Percentiles rank a stretch among this genome's conserved stretches.
Evolutionary conservation across 2,888 invertebrate species (phyloP).

Genomic region (Acrobasis repandana): DNA sequence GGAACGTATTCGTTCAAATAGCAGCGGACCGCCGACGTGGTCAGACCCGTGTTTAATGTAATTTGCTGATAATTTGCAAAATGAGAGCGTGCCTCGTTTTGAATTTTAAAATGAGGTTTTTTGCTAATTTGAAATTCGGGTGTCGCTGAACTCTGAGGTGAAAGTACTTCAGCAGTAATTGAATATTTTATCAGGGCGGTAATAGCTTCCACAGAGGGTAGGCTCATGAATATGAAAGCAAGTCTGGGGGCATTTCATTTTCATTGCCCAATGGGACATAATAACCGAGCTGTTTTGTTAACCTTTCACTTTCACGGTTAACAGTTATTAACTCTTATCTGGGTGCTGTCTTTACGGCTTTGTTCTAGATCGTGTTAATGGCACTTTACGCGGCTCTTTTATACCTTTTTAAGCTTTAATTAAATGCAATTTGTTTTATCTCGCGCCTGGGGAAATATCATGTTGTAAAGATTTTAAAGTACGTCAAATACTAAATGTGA

Average conservation of each 20-base stretch:
- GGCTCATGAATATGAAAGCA: conserved; percentile 61
- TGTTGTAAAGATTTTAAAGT: too few relatives aligned
- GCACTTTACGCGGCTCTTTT: conserved; percentile 21
- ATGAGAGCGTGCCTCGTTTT: conserved; percentile 42
- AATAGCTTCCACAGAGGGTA: conserved; percentile 36
- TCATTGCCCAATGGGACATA: conserved; percentile 26
- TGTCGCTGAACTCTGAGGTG: conserved; percentile 60
- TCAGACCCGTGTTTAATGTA: conserved; percentile 65
- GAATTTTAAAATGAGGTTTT: conserved; percentile 38
- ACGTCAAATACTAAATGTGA: too few relatives aligned
- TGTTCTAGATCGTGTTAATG: conserved; percentile 17
- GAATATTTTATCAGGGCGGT: conserved; percentile 59
- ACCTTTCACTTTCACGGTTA: conserved; percentile 35
- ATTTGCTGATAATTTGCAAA: conserved; percentile 60
- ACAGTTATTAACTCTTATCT: conserved; percentile 14
- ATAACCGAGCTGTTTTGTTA: conserved; percentile 29
- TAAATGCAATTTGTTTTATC: conserved; percentile 1
- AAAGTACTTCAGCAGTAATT: conserved; percentile 58
- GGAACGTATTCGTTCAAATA: conserved; percentile 55
- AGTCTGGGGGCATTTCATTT: conserved; percentile 34
- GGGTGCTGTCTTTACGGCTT: conserved; percentile 13
- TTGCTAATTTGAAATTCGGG: conserved; percentile 44
- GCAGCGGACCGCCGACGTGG: conserved; percentile 46
- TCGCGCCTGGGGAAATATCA: not conserved
- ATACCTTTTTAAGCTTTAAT: conserved; percentile 4